Conservation (phyloP, 2,113 vertebrate genomes). For the Tyrannus savana region DNA sequence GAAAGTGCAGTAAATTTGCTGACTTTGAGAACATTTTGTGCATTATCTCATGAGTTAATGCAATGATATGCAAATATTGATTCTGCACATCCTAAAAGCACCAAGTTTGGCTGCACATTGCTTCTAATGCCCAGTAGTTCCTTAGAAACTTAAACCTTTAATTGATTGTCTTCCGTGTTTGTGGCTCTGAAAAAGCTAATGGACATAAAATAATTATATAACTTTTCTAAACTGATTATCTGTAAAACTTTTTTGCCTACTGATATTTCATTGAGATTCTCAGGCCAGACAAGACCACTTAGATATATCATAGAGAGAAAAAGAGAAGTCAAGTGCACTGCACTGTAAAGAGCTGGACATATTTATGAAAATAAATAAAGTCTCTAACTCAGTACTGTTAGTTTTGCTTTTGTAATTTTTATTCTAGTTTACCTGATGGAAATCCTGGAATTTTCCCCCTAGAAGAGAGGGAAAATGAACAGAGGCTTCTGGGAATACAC, state of each 20-base stretch:
- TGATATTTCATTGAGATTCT: not conserved
- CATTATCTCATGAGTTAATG: constrained; percentile 33
- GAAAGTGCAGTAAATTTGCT: not conserved
- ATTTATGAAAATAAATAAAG: not conserved
- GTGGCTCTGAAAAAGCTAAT: constrained; percentile 20
- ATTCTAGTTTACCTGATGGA: not conserved
- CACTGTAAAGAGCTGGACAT: not conserved
- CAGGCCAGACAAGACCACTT: not conserved
- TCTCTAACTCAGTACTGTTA: not conserved
- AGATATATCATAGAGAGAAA: not conserved
- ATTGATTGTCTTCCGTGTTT: constrained; percentile 31
- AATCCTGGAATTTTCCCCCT: not conserved
- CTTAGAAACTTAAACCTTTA: constrained; percentile 36
- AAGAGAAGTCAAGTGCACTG: not conserved
- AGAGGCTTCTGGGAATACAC: not conserved
- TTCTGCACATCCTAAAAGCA: constrained; percentile 29
- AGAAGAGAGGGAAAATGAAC: not conserved
- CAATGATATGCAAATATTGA: constrained; percentile 2
- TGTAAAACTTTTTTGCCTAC: not conserved
- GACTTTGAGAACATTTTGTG: constrained; percentile 10
- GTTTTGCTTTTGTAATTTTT: not conserved
- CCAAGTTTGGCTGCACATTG: not conserved
- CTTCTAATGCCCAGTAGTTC: constrained; percentile 40
- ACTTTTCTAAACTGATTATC: not conserved
- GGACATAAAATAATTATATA: not conserved